These are phyloP conservation scores for Telmatochromis sp. DNA, from an alignment of 2,113 vertebrate genomes.

Conservation along the genomic window DNA sequence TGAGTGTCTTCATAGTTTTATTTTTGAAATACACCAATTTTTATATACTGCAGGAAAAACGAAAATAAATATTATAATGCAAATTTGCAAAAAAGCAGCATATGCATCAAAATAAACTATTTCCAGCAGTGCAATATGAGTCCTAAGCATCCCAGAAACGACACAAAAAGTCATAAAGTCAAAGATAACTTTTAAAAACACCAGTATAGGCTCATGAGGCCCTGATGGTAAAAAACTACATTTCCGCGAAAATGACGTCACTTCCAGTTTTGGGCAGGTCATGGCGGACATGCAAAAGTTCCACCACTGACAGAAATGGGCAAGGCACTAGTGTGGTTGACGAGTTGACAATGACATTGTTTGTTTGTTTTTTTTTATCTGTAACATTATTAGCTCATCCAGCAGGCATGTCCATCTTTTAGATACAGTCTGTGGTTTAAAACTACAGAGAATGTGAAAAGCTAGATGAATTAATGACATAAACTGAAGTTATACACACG, in stretches of 20 bases:
- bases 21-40: too few relatives aligned
- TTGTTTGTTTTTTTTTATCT: not conserved
- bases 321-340: not conserved
- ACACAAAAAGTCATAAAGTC: too few relatives aligned
- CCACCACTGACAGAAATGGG: not conserved
- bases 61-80: too few relatives aligned
- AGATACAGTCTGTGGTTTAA: not conserved
- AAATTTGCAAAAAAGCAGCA: too few relatives aligned
- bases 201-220: too few relatives aligned
- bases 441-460: not conserved
- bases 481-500: accelerated
- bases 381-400: not conserved
- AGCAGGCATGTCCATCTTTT: not conserved
- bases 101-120: too few relatives aligned
- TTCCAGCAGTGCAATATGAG: too few relatives aligned
- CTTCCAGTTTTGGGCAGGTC: accelerated
- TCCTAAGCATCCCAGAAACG: too few relatives aligned
- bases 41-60: too few relatives aligned
- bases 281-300: accelerated
- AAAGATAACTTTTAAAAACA: too few relatives aligned
- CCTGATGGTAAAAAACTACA: too few relatives aligned
- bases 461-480: not conserved
- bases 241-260: accelerated
- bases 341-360: accelerated
- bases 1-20: too few relatives aligned